These are phyloP conservation scores for Trichopoda pennipes DNA, from an alignment of 2,888 invertebrate genomes.

Conservation along the genomic window DNA sequence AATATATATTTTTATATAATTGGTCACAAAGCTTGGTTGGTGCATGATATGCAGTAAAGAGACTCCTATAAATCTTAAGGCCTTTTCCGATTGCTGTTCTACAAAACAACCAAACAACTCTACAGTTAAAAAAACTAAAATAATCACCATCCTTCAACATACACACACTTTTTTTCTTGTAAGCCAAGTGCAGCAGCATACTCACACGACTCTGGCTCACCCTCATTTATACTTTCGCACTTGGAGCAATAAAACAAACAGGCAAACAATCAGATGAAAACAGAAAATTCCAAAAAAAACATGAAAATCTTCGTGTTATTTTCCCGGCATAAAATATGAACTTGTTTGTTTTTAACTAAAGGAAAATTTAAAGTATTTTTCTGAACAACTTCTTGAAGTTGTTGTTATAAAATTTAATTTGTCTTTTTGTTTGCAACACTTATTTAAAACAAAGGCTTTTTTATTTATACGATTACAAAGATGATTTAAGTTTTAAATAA, in stretches of 20 bases:
- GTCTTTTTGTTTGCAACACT: too few species aligned
- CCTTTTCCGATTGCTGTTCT: neutral
- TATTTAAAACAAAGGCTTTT: too few species aligned
- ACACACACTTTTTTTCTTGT: constrained; percentile 15
- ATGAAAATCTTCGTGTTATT: constrained; percentile 24
- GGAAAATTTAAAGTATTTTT: constrained; percentile 13
- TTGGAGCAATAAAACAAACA: neutral
- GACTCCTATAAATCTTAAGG: neutral
- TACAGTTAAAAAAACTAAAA: constrained; percentile 13
- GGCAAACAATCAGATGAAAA: neutral
- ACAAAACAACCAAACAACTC: neutral
- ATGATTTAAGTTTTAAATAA: too few species aligned
- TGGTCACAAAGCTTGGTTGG: too few species aligned
- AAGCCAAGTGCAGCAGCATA: constrained; percentile 32
- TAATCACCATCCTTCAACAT: constrained; percentile 46
- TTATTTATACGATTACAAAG: too few species aligned
- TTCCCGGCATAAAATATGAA: constrained; percentile 27
- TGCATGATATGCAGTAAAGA: too few species aligned
- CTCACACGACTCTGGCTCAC: constrained; percentile 8
- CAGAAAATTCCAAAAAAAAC: neutral
- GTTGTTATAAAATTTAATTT: too few species aligned
- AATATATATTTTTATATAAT: too few species aligned
- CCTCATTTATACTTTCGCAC: neutral
- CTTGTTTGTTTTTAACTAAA: constrained; percentile 38
- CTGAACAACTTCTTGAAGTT: neutral